phyloP scores from a whole-genome alignment of 2,113 vertebrate genomes.

The Illadopsis cleaveri region DNA sequence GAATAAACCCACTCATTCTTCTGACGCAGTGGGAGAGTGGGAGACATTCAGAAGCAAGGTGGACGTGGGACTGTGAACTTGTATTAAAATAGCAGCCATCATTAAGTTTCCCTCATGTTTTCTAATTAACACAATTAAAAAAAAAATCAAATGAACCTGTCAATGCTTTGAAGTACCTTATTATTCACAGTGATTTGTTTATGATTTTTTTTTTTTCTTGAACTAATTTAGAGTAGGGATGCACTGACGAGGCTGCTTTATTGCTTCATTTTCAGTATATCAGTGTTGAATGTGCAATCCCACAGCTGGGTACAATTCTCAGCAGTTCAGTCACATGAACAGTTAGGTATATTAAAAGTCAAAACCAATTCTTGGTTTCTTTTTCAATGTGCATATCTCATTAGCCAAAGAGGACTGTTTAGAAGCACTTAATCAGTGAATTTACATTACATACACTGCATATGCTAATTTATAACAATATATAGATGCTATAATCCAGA shows the following conservation, averaged over 20 bases:
- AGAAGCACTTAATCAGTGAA: neutral
- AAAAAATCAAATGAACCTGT: neutral
- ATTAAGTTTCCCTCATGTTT: neutral
- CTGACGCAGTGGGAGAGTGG: neutral
- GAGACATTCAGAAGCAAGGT: neutral
- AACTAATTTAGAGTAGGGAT: neutral
- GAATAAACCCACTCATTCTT: slow-evolving; percentile 4
- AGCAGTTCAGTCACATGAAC: neutral
- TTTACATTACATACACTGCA: neutral
- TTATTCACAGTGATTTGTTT: slow-evolving; percentile 9
- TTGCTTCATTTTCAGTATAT: neutral
- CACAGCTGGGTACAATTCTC: neutral
- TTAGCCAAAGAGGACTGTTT: neutral
- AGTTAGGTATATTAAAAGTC: neutral
- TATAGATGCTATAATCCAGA: neutral
- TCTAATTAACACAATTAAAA: slow-evolving; percentile 9
- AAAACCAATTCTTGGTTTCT: neutral
- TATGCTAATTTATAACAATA: neutral
- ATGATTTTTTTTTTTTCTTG: neutral
- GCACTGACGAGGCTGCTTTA: neutral
- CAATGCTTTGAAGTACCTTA: neutral
- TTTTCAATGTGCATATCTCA: neutral
- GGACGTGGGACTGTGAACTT: neutral
- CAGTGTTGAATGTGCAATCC: neutral
- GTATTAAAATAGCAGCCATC: neutral